Conservation (phyloP, 2,113 vertebrate genomes). For the Anas platyrhynchos region DNA sequence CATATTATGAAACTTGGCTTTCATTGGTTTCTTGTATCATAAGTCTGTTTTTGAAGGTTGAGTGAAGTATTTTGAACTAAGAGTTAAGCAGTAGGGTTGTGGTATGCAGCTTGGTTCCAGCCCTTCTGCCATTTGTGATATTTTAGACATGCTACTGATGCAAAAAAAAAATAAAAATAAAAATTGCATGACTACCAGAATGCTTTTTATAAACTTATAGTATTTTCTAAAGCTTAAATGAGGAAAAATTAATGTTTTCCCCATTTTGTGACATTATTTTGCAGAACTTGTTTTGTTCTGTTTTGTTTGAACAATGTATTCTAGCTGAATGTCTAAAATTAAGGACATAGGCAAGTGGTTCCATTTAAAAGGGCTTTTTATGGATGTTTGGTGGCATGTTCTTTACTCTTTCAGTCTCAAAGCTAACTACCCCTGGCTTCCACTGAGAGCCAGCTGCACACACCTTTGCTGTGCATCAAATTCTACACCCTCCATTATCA, state of each 20-base stretch:
- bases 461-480: neutral
- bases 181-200: neutral
- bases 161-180: neutral
- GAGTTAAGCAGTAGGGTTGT: neutral
- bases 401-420: neutral
- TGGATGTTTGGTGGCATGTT: neutral
- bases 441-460: neutral
- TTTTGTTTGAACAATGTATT: neutral
- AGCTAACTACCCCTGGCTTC: neutral
- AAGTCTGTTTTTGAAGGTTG: neutral
- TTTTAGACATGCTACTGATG: neutral
- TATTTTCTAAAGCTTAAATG: neutral
- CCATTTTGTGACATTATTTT: neutral
- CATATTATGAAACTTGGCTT: neutral
- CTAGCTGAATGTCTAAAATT: neutral
- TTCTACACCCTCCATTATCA: neutral
- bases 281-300: neutral
- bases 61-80: neutral
- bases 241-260: neutral
- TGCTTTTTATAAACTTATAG: neutral
- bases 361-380: neutral
- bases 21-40: neutral
- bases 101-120: neutral
- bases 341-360: neutral
- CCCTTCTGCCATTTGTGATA: neutral